phyloP scores from a whole-genome alignment of 2,113 vertebrate species.

The Callorhinus ursinus region DNA sequence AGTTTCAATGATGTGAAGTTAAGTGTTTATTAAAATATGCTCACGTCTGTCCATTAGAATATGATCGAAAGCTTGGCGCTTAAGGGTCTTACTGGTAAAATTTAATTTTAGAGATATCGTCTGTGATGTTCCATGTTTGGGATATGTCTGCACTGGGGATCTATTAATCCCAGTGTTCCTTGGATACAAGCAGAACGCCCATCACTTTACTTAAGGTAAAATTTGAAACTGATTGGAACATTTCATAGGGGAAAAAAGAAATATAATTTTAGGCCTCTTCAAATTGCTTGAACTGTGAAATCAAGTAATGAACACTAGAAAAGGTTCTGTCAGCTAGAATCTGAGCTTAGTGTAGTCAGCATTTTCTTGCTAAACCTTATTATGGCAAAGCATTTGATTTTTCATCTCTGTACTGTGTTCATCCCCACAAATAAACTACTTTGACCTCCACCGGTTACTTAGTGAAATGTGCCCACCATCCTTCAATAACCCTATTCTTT shows the following conservation, averaged over 20 bases:
- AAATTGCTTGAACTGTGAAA: conserved; percentile 90
- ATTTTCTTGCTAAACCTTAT: conserved; percentile 91
- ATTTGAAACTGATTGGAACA: conserved; percentile 81
- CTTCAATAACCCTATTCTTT: conserved; percentile 81
- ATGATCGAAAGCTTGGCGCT: neutral
- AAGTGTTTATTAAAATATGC: conserved; percentile 14
- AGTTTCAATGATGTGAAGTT: neutral
- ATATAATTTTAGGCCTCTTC: conserved; percentile 87
- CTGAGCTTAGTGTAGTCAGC: conserved; percentile 90
- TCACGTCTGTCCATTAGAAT: neutral
- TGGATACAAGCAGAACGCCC: conserved; percentile 58
- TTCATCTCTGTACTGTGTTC: conserved; percentile 85
- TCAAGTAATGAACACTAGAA: conserved; percentile 93
- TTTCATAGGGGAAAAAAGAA: conserved; percentile 84
- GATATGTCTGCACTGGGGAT: neutral
- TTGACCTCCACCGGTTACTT: conserved; percentile 87
- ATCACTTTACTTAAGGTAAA: conserved; percentile 82
- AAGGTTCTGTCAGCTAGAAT: conserved; percentile 95
- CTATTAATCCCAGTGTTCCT: conserved; percentile 43
- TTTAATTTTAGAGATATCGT: conserved; percentile 38
- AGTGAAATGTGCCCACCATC: conserved; percentile 79
- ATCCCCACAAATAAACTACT: conserved; percentile 88
- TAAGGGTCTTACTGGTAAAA: conserved; percentile 21
- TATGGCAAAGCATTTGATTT: conserved; percentile 86
- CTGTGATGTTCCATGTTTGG: neutral